These are phyloP conservation scores for Temnothorax nylanderi DNA, from an alignment of 1,140 invertebrate species.

Conservation along the genomic window DNA sequence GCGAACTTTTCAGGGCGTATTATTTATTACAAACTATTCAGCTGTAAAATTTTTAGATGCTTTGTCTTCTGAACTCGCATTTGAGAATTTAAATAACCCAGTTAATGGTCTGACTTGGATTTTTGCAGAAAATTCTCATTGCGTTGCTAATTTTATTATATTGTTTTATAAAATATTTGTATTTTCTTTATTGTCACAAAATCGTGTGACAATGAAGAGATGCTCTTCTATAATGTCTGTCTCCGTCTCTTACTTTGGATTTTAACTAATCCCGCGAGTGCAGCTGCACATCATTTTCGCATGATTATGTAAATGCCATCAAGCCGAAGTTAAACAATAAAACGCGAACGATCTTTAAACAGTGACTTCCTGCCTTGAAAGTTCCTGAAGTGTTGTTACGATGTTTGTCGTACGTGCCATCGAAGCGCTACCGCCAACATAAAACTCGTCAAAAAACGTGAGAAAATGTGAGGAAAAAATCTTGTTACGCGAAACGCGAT, in stretches of 20 bases:
- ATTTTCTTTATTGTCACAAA: background rate
- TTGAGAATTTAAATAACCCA: background rate
- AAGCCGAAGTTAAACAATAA: slow-evolving; percentile 4
- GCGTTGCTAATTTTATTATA: background rate
- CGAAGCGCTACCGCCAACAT: slow-evolving; percentile 64
- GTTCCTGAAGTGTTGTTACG: slow-evolving; percentile 67
- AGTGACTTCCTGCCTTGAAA: slow-evolving; percentile 56
- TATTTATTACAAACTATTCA: slow-evolving; percentile 14
- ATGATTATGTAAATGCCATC: slow-evolving; percentile 54
- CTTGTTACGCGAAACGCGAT: background rate
- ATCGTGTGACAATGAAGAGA: background rate
- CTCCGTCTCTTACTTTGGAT: background rate
- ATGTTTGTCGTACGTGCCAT: slow-evolving; percentile 78
- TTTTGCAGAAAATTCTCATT: background rate
- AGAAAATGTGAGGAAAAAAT: slow-evolving; percentile 30
- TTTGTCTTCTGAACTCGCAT: background rate
- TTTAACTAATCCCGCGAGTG: slow-evolving; percentile 26
- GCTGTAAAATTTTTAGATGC: no score
- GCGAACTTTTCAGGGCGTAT: background rate
- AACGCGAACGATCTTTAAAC: slow-evolving; percentile 64
- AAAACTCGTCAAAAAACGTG: slow-evolving; percentile 59
- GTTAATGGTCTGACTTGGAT: background rate
- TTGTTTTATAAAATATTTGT: background rate
- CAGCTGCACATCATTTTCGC: slow-evolving; percentile 48
- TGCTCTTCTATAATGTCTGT: background rate